Percentiles rank a stretch among this genome's conserved stretches.
Evolutionary conservation across 2,113 vertebrate species (phyloP).

Genomic region (Podarcis muralis): DNA sequence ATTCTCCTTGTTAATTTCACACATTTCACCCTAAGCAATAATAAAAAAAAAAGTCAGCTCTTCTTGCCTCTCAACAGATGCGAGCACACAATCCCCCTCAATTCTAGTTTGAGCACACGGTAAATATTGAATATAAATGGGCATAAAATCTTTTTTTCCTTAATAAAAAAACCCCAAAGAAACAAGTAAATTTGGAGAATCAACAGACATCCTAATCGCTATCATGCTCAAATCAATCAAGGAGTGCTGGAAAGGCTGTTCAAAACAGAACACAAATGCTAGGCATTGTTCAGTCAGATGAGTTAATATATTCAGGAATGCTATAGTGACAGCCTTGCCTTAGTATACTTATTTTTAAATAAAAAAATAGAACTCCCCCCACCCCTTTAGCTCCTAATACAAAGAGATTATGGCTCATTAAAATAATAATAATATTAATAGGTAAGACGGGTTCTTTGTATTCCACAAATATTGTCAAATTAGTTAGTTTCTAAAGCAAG

Average conservation of each 20-base stretch:
- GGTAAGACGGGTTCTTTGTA: background rate
- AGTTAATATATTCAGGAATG: constrained; percentile 20
- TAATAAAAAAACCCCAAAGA: constrained; percentile 7
- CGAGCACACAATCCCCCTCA: constrained; percentile 23
- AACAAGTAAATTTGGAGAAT: constrained; percentile 25
- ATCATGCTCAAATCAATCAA: constrained; percentile 14
- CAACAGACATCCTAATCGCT: constrained; percentile 30
- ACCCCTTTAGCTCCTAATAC: background rate
- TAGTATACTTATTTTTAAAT: background rate
- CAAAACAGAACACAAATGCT: constrained; percentile 44
- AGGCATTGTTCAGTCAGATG: constrained; percentile 5
- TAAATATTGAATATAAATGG: constrained; percentile 49
- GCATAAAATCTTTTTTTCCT: constrained; percentile 12
- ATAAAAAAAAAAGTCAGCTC: constrained; percentile 16
- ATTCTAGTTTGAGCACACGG: background rate
- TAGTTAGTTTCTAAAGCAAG: background rate
- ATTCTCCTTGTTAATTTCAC: constrained; percentile 55
- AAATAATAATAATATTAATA: background rate
- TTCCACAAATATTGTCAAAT: background rate
- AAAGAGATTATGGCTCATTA: background rate
- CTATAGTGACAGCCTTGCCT: background rate
- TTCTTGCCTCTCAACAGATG: constrained; percentile 35
- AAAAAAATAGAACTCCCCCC: background rate
- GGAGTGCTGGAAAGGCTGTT: constrained; percentile 34
- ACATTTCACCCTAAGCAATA: constrained; percentile 44